Evolutionary conservation across 2,113 vertebrate species (phyloP).

Genomic region (Felis chaus): DNA sequence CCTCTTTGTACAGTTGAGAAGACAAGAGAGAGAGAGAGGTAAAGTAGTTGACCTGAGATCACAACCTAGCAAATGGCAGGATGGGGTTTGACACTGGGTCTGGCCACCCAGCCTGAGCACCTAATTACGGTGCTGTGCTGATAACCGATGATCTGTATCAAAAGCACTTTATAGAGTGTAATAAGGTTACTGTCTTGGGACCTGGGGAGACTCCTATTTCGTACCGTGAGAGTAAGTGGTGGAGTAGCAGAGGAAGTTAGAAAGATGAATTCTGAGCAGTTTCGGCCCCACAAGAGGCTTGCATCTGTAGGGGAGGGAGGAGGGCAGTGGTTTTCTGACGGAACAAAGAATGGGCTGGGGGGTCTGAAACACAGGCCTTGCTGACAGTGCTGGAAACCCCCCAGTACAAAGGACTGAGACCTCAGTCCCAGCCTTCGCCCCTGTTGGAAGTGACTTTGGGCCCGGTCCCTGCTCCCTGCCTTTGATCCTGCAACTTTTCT

Average conservation of each 20-base stretch:
- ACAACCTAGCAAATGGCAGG: not conserved
- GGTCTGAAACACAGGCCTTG: not conserved
- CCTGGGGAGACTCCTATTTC: not conserved
- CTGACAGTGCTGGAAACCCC: not conserved
- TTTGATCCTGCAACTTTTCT: not conserved
- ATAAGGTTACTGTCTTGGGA: not conserved
- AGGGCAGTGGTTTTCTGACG: not conserved
- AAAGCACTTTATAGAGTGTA: not conserved
- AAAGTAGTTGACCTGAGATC: not conserved
- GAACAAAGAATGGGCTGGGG: not conserved
- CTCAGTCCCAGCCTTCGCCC: not conserved
- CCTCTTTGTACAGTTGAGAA: not conserved
- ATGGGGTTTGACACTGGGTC: not conserved
- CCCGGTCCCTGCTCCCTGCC: not conserved
- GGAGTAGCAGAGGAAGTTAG: not conserved
- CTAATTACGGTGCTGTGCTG: not conserved
- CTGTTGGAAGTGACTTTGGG: not conserved
- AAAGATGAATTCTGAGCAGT: not conserved
- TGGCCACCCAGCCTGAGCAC: not conserved
- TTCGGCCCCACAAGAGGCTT: not conserved
- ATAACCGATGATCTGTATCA: not conserved
- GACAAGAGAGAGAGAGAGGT: not conserved
- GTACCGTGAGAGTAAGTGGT: not conserved
- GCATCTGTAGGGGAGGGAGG: rapidly evolving
- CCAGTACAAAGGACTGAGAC: not conserved